phyloP scores from a whole-genome alignment of 1,140 invertebrate genomes.

The Saccostrea cuccullata region DNA sequence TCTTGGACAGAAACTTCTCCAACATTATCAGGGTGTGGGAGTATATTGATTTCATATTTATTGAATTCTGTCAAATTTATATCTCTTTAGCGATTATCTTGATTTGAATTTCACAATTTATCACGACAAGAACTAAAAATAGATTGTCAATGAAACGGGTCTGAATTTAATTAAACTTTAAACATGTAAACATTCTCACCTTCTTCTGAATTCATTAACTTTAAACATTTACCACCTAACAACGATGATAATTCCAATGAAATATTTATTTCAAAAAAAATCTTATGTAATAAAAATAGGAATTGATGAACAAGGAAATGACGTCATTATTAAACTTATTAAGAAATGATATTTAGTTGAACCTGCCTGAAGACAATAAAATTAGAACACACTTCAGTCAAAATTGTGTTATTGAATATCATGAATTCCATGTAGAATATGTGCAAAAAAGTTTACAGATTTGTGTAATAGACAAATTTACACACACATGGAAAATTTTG shows the following conservation, averaged over 20 bases:
- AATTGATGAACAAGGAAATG: no score
- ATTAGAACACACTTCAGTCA: no score
- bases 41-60: not conserved
- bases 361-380: no score
- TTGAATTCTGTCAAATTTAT: constrained; percentile 26
- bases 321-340: no score
- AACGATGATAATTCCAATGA: not conserved
- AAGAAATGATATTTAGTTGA: no score
- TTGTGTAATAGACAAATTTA: no score
- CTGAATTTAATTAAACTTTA: not conserved
- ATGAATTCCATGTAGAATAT: no score
- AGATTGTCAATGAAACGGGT: not conserved
- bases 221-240: not conserved
- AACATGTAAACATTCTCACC: not conserved
- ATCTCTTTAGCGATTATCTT: not conserved
- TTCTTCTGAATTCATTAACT: not conserved
- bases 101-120: not conserved
- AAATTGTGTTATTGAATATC: no score
- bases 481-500: no score
- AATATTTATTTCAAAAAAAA: no score
- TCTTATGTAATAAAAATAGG: no score
- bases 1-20: not conserved
- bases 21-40: not conserved
- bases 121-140: not conserved
- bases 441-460: no score